Percentiles rank a stretch among this genome's conserved stretches.
Evolutionary conservation across 2,888 invertebrate genomes (phyloP).

Genomic region (Agrochola lychnidis): DNA sequence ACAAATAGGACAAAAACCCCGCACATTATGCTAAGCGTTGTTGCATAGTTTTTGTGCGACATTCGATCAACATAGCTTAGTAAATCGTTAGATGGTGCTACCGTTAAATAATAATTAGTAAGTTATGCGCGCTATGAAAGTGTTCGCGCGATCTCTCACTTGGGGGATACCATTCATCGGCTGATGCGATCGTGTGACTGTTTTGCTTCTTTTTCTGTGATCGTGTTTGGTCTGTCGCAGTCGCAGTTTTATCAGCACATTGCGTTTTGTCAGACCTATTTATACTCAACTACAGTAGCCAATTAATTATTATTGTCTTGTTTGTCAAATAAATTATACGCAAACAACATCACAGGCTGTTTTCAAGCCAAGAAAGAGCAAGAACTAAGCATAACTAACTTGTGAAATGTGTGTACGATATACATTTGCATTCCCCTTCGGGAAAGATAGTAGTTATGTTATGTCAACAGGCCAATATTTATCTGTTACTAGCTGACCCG

Average conservation of each 20-base stretch:
- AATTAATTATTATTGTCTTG: not conserved
- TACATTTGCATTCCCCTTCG: not conserved
- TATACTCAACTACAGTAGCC: not conserved
- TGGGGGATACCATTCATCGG: slow-evolving; percentile 20
- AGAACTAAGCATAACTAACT: too few species aligned
- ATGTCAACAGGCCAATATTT: not conserved
- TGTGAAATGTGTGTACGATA: too few species aligned
- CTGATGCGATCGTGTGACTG: not conserved
- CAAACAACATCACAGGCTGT: not conserved
- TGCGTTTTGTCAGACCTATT: too few species aligned
- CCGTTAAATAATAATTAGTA: slow-evolving; percentile 58
- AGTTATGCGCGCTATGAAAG: slow-evolving; percentile 62
- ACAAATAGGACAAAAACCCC: slow-evolving; percentile 35
- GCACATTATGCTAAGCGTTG: slow-evolving; percentile 22
- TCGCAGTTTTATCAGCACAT: not conserved
- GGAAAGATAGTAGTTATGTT: not conserved
- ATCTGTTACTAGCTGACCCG: too few species aligned
- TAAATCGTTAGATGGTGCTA: slow-evolving; percentile 42
- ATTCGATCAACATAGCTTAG: slow-evolving; percentile 38
- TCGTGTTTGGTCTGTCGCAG: not conserved
- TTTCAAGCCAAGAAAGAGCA: not conserved
- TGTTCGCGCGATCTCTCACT: slow-evolving; percentile 31
- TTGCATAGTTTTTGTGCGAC: slow-evolving; percentile 40
- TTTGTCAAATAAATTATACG: not conserved
- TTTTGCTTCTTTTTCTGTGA: not conserved